Evolutionary conservation across 2,888 invertebrate genomes (phyloP).

Genomic region (Pterostichus niger): DNA sequence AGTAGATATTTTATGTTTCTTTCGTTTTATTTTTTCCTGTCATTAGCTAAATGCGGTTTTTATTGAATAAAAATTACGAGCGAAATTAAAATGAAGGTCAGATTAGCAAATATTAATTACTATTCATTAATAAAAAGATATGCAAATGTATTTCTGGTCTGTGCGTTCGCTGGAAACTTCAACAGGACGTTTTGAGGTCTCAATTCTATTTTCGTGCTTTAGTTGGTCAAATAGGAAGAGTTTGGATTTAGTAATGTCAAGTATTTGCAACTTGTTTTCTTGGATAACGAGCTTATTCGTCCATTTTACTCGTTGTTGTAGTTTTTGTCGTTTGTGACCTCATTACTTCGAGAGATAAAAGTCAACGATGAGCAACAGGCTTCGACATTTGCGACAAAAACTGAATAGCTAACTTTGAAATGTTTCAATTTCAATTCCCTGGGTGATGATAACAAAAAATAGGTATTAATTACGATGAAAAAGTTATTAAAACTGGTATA

Average conservation of each 20-base stretch:
- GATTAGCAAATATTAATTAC: slow-evolving; percentile 34
- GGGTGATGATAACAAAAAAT: slow-evolving; percentile 1
- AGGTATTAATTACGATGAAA: slow-evolving; percentile 18
- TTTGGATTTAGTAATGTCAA: not conserved
- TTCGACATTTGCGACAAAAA: slow-evolving; percentile 12
- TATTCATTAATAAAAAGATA: not conserved
- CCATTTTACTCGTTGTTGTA: slow-evolving; percentile 7
- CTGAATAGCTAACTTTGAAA: not conserved
- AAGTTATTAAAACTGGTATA: slow-evolving; percentile 32
- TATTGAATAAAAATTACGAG: slow-evolving; percentile 4
- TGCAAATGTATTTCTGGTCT: slow-evolving; percentile 42
- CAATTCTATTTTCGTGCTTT: slow-evolving; percentile 9
- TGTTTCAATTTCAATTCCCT: slow-evolving; percentile 1
- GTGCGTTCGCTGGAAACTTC: not conserved
- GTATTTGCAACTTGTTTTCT: not conserved
- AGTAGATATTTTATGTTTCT: too few species aligned
- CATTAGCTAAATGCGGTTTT: not conserved
- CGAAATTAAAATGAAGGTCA: slow-evolving; percentile 27
- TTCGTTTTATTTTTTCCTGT: too few species aligned
- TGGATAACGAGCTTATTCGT: slow-evolving; percentile 30
- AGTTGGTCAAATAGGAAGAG: slow-evolving; percentile 1
- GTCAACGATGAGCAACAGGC: slow-evolving; percentile 38
- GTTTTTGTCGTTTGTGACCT: slow-evolving; percentile 38
- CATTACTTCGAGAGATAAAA: slow-evolving; percentile 27
- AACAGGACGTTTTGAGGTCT: slow-evolving; percentile 11